phyloP scores from a whole-genome alignment of 1,140 invertebrate species.

The Trichonephila inaurata region DNA sequence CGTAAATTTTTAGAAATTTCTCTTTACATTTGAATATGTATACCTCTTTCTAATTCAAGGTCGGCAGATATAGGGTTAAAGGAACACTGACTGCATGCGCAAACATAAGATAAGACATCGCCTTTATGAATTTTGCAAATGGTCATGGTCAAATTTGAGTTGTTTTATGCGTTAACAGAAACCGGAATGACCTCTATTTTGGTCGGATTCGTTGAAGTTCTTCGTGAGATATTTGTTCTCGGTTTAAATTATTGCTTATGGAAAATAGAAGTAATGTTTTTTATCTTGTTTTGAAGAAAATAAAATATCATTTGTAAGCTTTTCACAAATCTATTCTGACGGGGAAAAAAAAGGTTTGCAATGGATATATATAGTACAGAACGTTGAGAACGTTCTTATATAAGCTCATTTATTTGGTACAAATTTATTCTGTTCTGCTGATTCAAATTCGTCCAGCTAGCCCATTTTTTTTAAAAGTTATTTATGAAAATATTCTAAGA shows the following conservation, averaged over 20 bases:
- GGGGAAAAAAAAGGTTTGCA: neutral
- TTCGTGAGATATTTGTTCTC: too few species aligned
- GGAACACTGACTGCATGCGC: neutral
- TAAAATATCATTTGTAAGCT: neutral
- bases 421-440: too few species aligned
- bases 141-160: neutral
- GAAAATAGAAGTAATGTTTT: neutral
- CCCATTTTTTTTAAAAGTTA: too few species aligned
- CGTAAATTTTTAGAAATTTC: neutral
- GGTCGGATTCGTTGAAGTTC: neutral
- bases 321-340: neutral
- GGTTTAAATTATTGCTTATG: neutral
- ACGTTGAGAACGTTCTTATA: too few species aligned
- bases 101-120: neutral
- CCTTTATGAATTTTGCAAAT: constrained; percentile 14
- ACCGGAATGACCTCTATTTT: neutral
- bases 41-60: neutral
- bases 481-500: too few species aligned
- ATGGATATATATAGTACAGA: too few species aligned
- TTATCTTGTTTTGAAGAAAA: neutral
- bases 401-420: too few species aligned
- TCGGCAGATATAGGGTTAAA: neutral
- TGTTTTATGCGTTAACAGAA: neutral
- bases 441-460: too few species aligned
- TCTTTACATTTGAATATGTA: neutral